Base-by-base conservation (phyloP, 2,888 invertebrate genomes). In the Stenurella melanura region DNA sequence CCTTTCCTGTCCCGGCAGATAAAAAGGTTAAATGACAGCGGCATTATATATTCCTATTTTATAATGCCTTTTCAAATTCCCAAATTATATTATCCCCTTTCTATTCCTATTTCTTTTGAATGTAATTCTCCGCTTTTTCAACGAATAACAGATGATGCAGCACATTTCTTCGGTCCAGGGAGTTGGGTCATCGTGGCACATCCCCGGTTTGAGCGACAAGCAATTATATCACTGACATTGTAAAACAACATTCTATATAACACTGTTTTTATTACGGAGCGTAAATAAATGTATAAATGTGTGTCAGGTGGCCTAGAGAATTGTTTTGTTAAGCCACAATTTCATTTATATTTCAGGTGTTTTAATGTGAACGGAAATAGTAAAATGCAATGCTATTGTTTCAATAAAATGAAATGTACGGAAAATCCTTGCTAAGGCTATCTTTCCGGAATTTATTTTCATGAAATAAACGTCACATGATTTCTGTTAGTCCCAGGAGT, bases 181-280 rank as follows among this genome's bases (percentile, higher is more conserved):
- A 26, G 26, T 26, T 19, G 54, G 17, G 34, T n/a, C 64, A 18
- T 42, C 42, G 17, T 56, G 10, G 6, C 50, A 26, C 21, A 67
- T 26, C 67, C 54, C 10, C 56, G 19, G n/a, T 67, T 67, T 67
- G 67, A 67, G 67, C 26, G 67, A 67, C 67, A 67, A 21, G 67
- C 67, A 67, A 67, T 67, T 67, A 54, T 67, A 67, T 21, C 17
- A 54, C 21, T 67, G 67, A 54, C 67, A 67, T 54, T 54, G 26
- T 54, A 30, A 67, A 67, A 67, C 26, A 67, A 26, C 50, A 50
- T 50, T 67, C 54, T 54, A 26, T 26, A 21, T 17, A 17, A 26
- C 67, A 67, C 67, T 67, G n/a, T 67, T 67, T 67, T 67, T 67
- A 50, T 54, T 19, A 19, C 12, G 3, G 4, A n/a, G n/a, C 50